Evolutionary conservation across 2,113 vertebrate species (phyloP).

Genomic region (Mustela lutreola): DNA sequence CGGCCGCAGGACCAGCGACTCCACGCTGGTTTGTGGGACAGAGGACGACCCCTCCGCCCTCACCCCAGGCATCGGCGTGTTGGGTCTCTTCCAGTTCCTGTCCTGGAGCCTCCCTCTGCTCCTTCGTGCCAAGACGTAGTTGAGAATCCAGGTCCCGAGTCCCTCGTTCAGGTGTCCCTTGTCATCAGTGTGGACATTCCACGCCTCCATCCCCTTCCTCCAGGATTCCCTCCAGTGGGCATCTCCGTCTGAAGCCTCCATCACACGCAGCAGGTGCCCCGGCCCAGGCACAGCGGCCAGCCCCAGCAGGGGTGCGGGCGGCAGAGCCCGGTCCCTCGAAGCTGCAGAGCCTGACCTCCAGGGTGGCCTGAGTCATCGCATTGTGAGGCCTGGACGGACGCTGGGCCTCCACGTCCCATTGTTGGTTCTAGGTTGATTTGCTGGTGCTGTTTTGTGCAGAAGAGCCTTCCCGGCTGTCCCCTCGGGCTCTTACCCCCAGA

Average conservation of each 20-base stretch:
- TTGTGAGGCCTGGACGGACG: not conserved
- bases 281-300: too few species aligned
- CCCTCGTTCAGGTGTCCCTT: not conserved
- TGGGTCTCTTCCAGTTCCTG: not conserved
- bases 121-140: not conserved
- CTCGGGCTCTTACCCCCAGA: too few species aligned
- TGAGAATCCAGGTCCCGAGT: not conserved
- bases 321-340: not conserved
- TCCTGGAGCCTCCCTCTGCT: not conserved
- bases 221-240: not conserved
- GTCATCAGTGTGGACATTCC: accelerated
- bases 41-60: too few species aligned
- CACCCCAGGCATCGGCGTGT: not conserved
- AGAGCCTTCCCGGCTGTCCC: not conserved
- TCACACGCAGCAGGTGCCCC: accelerated
- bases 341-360: accelerated
- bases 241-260: not conserved
- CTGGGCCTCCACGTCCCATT: not conserved
- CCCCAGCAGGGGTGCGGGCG: not conserved
- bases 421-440: not conserved
- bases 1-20: not conserved
- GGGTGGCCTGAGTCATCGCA: not conserved
- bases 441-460: not conserved
- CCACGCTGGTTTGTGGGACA: not conserved
- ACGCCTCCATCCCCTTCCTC: not conserved